Base-by-base conservation (phyloP, 2,888 invertebrate genomes). In the Unio pictorum region DNA sequence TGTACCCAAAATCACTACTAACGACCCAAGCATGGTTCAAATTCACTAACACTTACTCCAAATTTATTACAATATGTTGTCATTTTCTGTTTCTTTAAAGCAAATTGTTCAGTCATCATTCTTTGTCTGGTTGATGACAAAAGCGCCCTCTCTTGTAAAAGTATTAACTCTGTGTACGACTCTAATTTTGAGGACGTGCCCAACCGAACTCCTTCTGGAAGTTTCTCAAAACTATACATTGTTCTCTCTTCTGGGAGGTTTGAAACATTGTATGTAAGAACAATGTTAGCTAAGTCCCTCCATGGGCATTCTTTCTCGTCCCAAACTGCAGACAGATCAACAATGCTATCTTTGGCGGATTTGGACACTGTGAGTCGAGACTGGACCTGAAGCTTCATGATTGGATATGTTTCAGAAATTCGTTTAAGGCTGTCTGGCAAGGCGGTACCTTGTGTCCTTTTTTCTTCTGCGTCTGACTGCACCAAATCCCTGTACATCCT, bases 311-410 rank as follows among this genome's bases (percentile, higher is more conserved):
- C 68, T 28, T 26, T 34, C n/a, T 76, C 74, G 17, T 74, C 74
- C 76, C 76, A 76, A 34, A 54, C 59, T 4, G 45, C 28, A 15
- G 60, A 54, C 6, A 74, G 72, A 30, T 72, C 74, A 26, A 72
- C 45, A 5, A 61, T 54, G 4, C 66, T 26, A 2, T 63, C 54
- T 1, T 45, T n/a, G 0, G 63, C 17, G 4, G 61, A 58, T 1
- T 60, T 63, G 18, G 45, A 56, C 55, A 65, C 61, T 17, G 34
- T 34, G 23, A 72, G 67, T 18, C 72, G 64, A 7, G 73, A 62
- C 56, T 76, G 76, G 2, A 76, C 71, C 55, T 76, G 76, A 8
- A 76, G 58, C 59, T 70, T 74, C 71, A 72, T 72, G 18, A 58
- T 68, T 18, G 59, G 55, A 56, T 72, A 65, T 11, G 68, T 68